Conservation (phyloP, 2,797 vertebrate species). For the Pantherophis alleghaniensis region DNA sequence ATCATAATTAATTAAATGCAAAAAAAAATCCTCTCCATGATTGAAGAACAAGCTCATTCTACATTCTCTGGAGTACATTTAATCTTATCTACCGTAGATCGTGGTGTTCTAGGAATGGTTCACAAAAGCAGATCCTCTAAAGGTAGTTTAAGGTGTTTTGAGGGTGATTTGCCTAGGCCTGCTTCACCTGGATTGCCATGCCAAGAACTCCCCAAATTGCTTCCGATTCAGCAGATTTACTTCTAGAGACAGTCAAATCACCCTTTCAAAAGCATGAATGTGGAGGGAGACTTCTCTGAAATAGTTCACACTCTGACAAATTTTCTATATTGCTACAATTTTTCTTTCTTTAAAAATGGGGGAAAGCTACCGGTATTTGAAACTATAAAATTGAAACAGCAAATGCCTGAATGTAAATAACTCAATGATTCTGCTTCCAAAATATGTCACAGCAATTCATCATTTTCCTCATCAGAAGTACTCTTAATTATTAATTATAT, state of each 20-base stretch:
- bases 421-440: background rate
- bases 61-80: background rate
- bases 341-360: background rate
- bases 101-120: background rate
- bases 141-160: background rate
- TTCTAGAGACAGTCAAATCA: background rate
- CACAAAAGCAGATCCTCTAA: background rate
- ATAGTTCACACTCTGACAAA: background rate
- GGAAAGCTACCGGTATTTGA: background rate
- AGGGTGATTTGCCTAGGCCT: background rate
- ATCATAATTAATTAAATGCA: background rate
- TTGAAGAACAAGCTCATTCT: background rate
- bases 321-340: background rate
- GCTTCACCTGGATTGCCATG: background rate
- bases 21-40: background rate
- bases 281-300: background rate
- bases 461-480: background rate
- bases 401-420: background rate
- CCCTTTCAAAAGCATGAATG: background rate
- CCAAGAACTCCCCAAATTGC: background rate
- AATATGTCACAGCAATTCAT: background rate
- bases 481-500: background rate
- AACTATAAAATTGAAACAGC: background rate
- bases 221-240: background rate
- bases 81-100: background rate